A percentile compares a stretch with the other conserved stretches of the same genome.
Conservation (phyloP, 1,140 invertebrate species). For the Campoletis sonorensis region DNA sequence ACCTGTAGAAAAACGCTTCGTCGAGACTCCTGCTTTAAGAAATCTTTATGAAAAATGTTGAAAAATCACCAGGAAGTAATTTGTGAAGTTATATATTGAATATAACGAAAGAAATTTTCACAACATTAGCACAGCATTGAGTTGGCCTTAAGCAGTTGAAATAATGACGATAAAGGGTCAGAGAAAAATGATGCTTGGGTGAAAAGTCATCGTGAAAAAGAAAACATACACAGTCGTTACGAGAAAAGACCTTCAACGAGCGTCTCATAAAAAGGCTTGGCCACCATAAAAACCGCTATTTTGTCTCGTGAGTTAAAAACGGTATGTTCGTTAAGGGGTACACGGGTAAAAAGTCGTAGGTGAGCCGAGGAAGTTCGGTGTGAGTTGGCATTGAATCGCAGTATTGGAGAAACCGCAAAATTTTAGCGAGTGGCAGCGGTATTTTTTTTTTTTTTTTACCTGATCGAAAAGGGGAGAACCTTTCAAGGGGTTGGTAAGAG, state of each 20-base stretch:
- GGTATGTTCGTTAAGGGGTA: slow-evolving; percentile 36
- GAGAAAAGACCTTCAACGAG: slow-evolving; percentile 35
- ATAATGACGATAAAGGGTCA: slow-evolving; percentile 17
- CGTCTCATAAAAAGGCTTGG: slow-evolving; percentile 63
- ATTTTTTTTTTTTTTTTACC: slow-evolving; percentile 61
- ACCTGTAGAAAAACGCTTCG: too few relatives aligned
- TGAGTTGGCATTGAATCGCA: slow-evolving; percentile 52
- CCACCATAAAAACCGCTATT: slow-evolving; percentile 67
- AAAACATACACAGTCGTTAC: slow-evolving; percentile 4
- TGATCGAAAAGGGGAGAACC: slow-evolving; percentile 27
- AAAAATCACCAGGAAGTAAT: too few relatives aligned
- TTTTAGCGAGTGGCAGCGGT: slow-evolving; percentile 59
- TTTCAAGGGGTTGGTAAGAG: slow-evolving; percentile 61
- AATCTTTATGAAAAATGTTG: too few relatives aligned
- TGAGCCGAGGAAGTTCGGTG: not conserved
- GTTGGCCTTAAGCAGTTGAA: not conserved
- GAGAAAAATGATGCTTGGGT: slow-evolving; percentile 20
- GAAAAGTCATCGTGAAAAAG: slow-evolving; percentile 32
- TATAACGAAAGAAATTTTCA: not conserved
- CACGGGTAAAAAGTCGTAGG: not conserved
- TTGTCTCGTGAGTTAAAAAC: slow-evolving; percentile 58
- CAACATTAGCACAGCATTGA: too few relatives aligned
- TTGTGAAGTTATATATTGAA: too few relatives aligned
- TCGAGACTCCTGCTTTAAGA: too few relatives aligned
- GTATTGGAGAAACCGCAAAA: slow-evolving; percentile 64